These are phyloP conservation scores for Apeltes quadracus DNA, from an alignment of 2,113 vertebrate genomes.

Conservation along the genomic window DNA sequence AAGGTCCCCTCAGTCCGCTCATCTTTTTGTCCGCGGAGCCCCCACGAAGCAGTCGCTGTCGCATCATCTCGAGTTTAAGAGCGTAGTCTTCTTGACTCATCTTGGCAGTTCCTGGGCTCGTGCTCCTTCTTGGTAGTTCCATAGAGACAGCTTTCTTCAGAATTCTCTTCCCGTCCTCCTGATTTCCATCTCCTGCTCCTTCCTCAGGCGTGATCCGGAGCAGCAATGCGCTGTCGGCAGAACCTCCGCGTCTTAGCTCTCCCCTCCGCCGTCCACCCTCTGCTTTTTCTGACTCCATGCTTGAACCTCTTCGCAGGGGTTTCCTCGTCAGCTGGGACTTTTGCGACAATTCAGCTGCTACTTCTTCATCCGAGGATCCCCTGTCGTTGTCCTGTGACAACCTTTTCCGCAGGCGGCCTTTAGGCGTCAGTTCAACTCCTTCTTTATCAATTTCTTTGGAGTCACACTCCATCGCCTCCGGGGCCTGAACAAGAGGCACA, in stretches of 20 bases:
- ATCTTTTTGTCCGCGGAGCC: slow-evolving; percentile 89
- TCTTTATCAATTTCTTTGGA: slow-evolving; percentile 55
- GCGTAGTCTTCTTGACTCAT: slow-evolving; percentile 89
- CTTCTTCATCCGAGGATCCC: slow-evolving; percentile 85
- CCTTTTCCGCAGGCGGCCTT: slow-evolving; percentile 67
- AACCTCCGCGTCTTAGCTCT: slow-evolving; percentile 90
- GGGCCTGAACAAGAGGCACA: slow-evolving; percentile 34
- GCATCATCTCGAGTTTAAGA: slow-evolving; percentile 92
- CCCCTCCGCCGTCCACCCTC: slow-evolving; percentile 78
- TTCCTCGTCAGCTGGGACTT: slow-evolving; percentile 78
- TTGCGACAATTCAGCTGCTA: slow-evolving; percentile 64
- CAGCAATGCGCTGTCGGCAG: slow-evolving; percentile 89
- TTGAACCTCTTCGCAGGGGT: slow-evolving; percentile 84
- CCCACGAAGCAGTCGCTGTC: slow-evolving; percentile 89
- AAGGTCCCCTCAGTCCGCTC: slow-evolving; percentile 92
- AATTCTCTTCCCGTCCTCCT: slow-evolving; percentile 72
- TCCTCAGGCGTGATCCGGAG: slow-evolving; percentile 78
- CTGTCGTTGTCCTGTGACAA: slow-evolving; percentile 69
- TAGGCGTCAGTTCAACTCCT: slow-evolving; percentile 60
- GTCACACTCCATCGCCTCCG: slow-evolving; percentile 79
- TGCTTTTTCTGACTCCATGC: slow-evolving; percentile 82
- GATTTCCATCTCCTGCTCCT: slow-evolving; percentile 59
- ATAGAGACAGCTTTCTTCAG: slow-evolving; percentile 90
- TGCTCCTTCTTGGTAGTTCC: slow-evolving; percentile 85
- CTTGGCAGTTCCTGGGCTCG: slow-evolving; percentile 86